Conservation (phyloP, 1,140 invertebrate genomes). For the Bombus cullumanus region DNA sequence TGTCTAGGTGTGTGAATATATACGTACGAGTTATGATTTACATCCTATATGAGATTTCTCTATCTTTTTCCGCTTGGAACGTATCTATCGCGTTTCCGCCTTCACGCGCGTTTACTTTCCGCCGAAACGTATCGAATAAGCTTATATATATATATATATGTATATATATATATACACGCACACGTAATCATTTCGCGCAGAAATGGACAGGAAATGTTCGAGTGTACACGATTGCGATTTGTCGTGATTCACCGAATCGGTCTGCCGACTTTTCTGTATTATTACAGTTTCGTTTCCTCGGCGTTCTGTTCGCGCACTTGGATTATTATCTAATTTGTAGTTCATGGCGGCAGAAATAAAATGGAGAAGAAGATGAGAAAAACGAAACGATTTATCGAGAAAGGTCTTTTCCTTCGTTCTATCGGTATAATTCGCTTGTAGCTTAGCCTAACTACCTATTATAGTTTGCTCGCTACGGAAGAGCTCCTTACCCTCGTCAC, state of each 20-base stretch:
- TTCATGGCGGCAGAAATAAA: background rate
- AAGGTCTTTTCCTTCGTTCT: background rate
- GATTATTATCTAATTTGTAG: background rate
- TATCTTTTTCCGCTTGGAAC: background rate
- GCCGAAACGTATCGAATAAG: background rate
- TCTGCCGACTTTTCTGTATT: background rate
- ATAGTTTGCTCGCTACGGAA: slow-evolving; percentile 45
- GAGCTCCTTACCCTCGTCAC: slow-evolving; percentile 34
- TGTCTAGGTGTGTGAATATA: background rate
- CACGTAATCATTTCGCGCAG: background rate
- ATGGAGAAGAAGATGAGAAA: background rate
- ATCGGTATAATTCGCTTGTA: slow-evolving; percentile 19
- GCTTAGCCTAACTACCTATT: slow-evolving; percentile 26
- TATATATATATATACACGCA: background rate
- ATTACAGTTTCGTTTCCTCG: background rate
- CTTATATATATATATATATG: background rate
- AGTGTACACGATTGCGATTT: background rate
- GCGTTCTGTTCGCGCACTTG: background rate
- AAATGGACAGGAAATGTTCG: slow-evolving; percentile 28
- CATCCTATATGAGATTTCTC: background rate
- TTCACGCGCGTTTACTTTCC: background rate
- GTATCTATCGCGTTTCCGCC: background rate
- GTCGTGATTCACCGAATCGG: background rate
- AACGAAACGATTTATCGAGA: background rate
- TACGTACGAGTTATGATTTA: background rate